Evolutionary conservation across 2,113 vertebrate genomes (phyloP).

Genomic region (Phrynosoma blainvillii): DNA sequence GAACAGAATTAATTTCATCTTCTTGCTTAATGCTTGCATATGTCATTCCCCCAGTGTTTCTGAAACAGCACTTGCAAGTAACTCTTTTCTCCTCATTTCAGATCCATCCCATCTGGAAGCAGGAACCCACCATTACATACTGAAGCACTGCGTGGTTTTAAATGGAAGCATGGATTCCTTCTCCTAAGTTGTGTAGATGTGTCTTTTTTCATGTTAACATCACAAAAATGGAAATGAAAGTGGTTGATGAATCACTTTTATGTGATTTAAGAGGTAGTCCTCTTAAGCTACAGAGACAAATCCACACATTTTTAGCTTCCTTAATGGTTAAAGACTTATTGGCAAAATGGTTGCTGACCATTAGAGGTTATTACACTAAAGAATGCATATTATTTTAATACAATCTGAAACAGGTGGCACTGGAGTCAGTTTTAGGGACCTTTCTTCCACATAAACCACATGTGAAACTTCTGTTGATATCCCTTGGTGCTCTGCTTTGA

Average conservation of each 20-base stretch:
- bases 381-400: slow-evolving; percentile 54
- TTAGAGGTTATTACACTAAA: slow-evolving; percentile 41
- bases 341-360: background rate
- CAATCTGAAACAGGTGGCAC: slow-evolving; percentile 71
- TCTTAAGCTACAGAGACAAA: fast-evolving
- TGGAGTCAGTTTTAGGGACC: slow-evolving; percentile 43
- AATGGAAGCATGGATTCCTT: background rate
- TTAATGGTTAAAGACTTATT: background rate
- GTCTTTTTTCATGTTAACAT: background rate
- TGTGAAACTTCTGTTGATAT: slow-evolving; percentile 56
- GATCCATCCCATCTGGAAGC: background rate
- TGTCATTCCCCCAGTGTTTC: too few species aligned
- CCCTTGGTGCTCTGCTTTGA: slow-evolving; percentile 50
- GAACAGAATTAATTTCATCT: background rate
- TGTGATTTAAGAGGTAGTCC: background rate
- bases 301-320: background rate
- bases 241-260: fast-evolving
- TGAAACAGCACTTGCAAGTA: too few species aligned
- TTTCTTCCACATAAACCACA: slow-evolving; percentile 67
- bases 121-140: background rate
- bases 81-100: background rate
- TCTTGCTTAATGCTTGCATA: background rate
- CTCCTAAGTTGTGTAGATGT: background rate
- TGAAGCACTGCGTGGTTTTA: background rate
- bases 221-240: background rate